Conservation (phyloP, 53 echinoderm and acorn worm species). For the Henricia sp. region DNA sequence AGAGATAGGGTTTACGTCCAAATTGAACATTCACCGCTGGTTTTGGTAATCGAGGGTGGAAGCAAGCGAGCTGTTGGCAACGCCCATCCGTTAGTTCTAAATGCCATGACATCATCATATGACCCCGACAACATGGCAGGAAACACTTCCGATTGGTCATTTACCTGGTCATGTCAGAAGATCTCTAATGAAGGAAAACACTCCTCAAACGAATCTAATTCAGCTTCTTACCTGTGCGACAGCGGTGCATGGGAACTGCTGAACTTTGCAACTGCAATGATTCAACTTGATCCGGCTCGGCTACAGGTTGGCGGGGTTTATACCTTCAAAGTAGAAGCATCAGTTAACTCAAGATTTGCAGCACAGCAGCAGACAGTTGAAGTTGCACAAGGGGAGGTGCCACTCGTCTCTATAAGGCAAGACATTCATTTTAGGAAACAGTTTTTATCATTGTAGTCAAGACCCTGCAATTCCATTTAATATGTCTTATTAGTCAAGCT, state of each 20-base stretch:
- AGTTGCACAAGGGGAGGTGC: slow-evolving; percentile 44
- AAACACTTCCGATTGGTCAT: slow-evolving; percentile 32
- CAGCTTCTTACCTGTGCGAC: slow-evolving; percentile 11
- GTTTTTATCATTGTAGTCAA: too few species aligned
- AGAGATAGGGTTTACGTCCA: slow-evolving; percentile 46
- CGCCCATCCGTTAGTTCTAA: slow-evolving; percentile 7
- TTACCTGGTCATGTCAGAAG: slow-evolving; percentile 65
- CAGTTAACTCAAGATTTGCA: slow-evolving; percentile 1
- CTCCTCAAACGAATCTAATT: not conserved
- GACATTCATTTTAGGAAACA: too few species aligned
- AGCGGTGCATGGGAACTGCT: slow-evolving; percentile 13
- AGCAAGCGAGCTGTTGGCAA: slow-evolving; percentile 65
- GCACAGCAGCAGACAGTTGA: slow-evolving; percentile 47
- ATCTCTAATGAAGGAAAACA: not conserved
- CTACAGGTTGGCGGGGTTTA: slow-evolving; percentile 32
- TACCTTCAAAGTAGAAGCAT: slow-evolving; percentile 33
- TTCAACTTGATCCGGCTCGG: slow-evolving; percentile 16
- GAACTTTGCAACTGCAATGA: not conserved
- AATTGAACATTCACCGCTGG: slow-evolving; percentile 58
- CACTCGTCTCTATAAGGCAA: slow-evolving; percentile 63
- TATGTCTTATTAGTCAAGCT: too few species aligned
- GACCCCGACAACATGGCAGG: slow-evolving; percentile 66
- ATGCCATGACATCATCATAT: slow-evolving; percentile 38
- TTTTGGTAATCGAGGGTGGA: slow-evolving; percentile 62
- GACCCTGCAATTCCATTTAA: too few species aligned